Base-by-base conservation (phyloP, 1,140 invertebrate species). In the Halotydeus destructor region DNA sequence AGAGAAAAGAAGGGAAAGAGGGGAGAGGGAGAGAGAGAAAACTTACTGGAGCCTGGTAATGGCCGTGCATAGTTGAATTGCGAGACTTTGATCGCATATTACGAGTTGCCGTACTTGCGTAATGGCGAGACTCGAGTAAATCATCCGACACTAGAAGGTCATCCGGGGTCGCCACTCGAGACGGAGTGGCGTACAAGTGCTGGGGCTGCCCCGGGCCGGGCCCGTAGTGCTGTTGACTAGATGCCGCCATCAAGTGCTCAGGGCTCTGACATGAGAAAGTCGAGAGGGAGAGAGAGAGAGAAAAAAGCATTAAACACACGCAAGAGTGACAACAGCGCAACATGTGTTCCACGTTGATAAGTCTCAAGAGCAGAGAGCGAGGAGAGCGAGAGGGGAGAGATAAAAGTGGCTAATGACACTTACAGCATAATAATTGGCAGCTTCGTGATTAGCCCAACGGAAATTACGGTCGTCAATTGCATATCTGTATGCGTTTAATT, bases 371-470 rank as follows among this genome's bases (percentile, higher is more conserved):
- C n/a, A n/a, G n/a, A n/a, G n/a, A n/a, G n/a, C n/a, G 18, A 35
- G 11, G 5, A n/a, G 11, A n/a, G 11, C 12, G 22, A 18, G 9
- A 18, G 11, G 22, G 11, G 1, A n/a, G 18, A 2, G 22, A 35
- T 2, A 35, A 41, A 9, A 28, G 1, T 4, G 24, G 34, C 18
- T 4, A 44, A 14, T 28, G n/a, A n/a, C n/a, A 36, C 42, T 44
- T 38, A 44, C 42, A 25, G 38, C 42, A 31, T 44, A 44, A 38
- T 44, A 44, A 28, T 44, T 44, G 4, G 54, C 49, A 49, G 83
- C 79, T 2, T 76, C 74, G 24, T 83, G 74, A 49, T 84, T 78
- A 0, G 78, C 78, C 78, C 80, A 84, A 5, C 76, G 57, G 16
- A 27, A 31, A 60, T 78, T 66, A 32, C 76, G 62, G 49, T 80